These are phyloP conservation scores for Bombus balteatus DNA, from an alignment of 1,140 invertebrate genomes.

Conservation along the genomic window DNA sequence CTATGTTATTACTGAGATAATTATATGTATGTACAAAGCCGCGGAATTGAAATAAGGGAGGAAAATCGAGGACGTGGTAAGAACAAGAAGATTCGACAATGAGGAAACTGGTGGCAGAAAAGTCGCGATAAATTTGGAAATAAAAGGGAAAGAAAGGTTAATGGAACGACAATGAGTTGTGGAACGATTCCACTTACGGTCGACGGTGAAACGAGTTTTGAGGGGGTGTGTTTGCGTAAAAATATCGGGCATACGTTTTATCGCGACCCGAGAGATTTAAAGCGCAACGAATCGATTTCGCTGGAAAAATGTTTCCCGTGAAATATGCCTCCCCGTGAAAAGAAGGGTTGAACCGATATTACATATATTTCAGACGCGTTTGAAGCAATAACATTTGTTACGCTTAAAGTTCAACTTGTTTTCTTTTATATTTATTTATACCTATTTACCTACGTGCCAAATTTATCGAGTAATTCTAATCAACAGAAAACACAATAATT, in stretches of 20 bases:
- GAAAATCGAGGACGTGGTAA: background rate
- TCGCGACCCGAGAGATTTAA: background rate
- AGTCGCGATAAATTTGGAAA: constrained; percentile 1
- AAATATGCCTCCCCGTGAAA: background rate
- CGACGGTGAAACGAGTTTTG: background rate
- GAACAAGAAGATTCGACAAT: background rate
- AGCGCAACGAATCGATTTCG: constrained; percentile 1
- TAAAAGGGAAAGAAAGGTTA: background rate
- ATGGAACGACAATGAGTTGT: constrained; percentile 24
- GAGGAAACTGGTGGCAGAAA: background rate
- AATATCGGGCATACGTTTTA: constrained; percentile 16
- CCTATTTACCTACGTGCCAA: background rate
- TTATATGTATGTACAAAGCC: background rate
- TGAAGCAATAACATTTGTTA: background rate
- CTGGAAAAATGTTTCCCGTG: background rate
- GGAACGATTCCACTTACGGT: constrained; percentile 19
- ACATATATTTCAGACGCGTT: background rate
- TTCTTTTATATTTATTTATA: no score
- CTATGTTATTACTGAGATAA: constrained; percentile 32
- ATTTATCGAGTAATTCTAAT: background rate
- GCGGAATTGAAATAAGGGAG: constrained; percentile 28
- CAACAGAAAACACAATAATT: background rate
- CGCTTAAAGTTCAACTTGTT: background rate
- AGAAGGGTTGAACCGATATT: background rate
- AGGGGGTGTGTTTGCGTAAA: constrained; percentile 7